These are phyloP conservation scores for Brachypodius melanocephalos DNA, from an alignment of 2,113 vertebrate species.

Conservation along the genomic window DNA sequence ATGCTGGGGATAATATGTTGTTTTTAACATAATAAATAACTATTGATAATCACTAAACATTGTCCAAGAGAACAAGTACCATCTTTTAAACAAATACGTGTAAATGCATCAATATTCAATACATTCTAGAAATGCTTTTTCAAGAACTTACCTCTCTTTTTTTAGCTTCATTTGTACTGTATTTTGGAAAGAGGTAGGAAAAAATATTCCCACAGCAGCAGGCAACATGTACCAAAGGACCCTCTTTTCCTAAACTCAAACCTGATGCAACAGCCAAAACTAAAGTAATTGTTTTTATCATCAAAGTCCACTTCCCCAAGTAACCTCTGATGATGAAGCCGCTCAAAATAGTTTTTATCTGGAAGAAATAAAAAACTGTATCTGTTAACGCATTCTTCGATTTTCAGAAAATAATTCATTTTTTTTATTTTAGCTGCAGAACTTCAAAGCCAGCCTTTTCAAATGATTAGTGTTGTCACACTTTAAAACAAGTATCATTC, in stretches of 20 bases:
- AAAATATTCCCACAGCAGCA: constrained; percentile 99
- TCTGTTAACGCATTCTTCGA: not conserved
- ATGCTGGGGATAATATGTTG: not conserved
- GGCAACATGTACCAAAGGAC: constrained; percentile 95
- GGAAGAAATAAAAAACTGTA: constrained; percentile 30
- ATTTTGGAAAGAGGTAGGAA: constrained; percentile 99
- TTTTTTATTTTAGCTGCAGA: not conserved
- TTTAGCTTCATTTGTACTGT: constrained; percentile 99
- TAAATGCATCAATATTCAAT: not conserved
- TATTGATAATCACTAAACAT: not conserved
- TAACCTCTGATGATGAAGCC: constrained; percentile 99
- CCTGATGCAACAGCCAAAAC: constrained; percentile 97
- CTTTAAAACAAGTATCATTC: not conserved
- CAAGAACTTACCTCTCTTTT: constrained; percentile 88
- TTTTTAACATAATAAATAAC: not conserved
- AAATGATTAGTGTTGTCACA: not conserved
- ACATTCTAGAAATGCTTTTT: not conserved
- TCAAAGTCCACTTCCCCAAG: constrained; percentile 96
- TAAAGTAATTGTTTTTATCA: constrained; percentile 98
- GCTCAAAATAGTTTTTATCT: constrained; percentile 99
- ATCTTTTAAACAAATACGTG: not conserved
- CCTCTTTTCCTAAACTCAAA: constrained; percentile 97
- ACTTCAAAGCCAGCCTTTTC: not conserved
- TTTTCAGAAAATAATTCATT: not conserved
- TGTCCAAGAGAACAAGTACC: not conserved